Evolutionary conservation across 2,888 invertebrate genomes (phyloP), one percentile per base, ranked within the genome.

Genomic region (Eilema depressum): DNA sequence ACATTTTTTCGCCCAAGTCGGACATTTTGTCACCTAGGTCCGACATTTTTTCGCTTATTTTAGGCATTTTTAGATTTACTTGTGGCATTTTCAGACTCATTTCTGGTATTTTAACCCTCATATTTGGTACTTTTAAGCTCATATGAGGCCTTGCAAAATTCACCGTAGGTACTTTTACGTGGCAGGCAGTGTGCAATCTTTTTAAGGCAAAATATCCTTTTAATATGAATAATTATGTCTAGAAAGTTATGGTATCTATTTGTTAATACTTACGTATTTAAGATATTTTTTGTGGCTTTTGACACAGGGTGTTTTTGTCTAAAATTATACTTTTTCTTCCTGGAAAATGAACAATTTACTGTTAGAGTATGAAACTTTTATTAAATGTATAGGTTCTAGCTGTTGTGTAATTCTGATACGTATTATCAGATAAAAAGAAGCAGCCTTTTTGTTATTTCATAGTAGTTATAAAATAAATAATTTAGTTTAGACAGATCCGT

Each of bases 171-270:
- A 63, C 41, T 37, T 41, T 63, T 64, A 64, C 26, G 41, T 37
- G 66, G 66, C 23, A 59, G 30, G 8, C n/a, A 62, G 37, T 41
- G 28, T 63, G 37, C 37, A 63, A 66, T 66, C 66, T 66, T 66
- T 68, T 47, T 60, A 28, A 74, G 69, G 78, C 68, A 81, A 79
- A 80, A 66, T 1, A 57, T 57, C 66, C 33, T 17, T 25, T 66
- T 66, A 25, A 66, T 57, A 66, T 57, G 25, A 23, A 25, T 17
- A n/a, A 11, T n/a, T 53, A 7, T 66, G 11, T 41, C 63, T 41
- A 33, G 23, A 33, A 57, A 10, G 3, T 17, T 37, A 57, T 2
- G 4, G 57, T 56, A 10, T 7, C 17, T 17, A 57, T 12, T 56
- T 57, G 2, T 25, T 33, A 17, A 26, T 57, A 66, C 66, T 66